Conservation (phyloP, 53 echinoderm and acorn worm species). For the Paelopatides confundens region DNA sequence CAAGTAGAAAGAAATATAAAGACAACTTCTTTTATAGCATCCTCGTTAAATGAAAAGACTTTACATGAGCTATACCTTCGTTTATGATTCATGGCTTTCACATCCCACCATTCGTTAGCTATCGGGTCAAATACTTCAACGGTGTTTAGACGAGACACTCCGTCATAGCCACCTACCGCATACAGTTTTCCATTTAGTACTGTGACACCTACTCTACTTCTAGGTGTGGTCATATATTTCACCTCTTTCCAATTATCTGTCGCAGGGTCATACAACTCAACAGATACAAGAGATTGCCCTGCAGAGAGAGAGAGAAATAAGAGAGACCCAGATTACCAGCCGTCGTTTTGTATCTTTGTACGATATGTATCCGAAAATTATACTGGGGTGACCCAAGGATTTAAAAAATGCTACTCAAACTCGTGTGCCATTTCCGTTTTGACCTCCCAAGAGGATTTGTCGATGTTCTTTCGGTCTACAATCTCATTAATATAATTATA, state of each 20-base stretch:
- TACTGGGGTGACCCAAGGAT: too few species aligned
- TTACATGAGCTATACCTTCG: conserved; percentile 75
- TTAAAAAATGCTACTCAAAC: too few species aligned
- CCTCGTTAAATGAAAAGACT: neutral
- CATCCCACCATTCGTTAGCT: conserved; percentile 97
- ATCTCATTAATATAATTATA: too few species aligned
- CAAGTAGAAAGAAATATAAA: too few species aligned
- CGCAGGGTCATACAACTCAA: conserved; percentile 88
- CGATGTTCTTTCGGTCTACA: too few species aligned
- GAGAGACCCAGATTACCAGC: too few species aligned
- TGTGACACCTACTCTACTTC: conserved; percentile 95
- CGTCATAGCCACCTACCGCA: conserved; percentile 98
- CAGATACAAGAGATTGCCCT: conserved; percentile 92
- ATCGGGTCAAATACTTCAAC: conserved; percentile 95
- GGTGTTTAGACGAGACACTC: conserved; percentile 87
- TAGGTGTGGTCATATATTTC: conserved; percentile 95
- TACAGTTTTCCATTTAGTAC: conserved; percentile 85
- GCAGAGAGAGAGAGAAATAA: neutral
- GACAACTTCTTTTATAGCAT: neutral
- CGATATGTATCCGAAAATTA: too few species aligned
- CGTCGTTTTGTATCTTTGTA: too few species aligned
- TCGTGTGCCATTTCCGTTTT: too few species aligned
- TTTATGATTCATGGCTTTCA: conserved; percentile 93
- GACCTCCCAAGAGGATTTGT: too few species aligned
- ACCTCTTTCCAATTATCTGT: conserved; percentile 77